Evolutionary conservation across 2,888 invertebrate genomes (phyloP), one percentile per base, ranked within the genome.

Genomic region (Hydrotaea cyrtoneurina): DNA sequence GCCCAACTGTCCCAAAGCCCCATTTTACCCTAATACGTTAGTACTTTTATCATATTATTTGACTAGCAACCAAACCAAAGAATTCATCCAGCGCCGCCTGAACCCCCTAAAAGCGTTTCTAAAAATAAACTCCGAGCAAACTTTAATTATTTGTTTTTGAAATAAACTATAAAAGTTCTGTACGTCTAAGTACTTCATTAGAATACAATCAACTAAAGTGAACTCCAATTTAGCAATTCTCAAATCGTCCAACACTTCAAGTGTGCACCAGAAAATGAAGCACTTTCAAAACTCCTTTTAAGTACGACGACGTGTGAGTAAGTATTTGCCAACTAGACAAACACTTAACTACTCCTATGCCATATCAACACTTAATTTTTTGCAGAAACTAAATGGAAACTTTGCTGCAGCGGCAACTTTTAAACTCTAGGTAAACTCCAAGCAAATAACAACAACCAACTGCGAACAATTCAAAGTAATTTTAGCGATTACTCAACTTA

Each of bases 401-500:
- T 15, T 15, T n/a, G 13, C 8, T n/a, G n/a, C 50, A 50, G n/a
- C n/a, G 15, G 11, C 26, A 59, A 59, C 57, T 57, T 57, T 57
- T 57, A 2, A 31, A 31, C 31, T 31, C 31, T 31, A 31, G 31
- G 31, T 31, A 31, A 31, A 31, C 31, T 57, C 10, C 11, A 57
- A 5, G 3, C 19, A 21, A 7, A 7, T 8, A 57, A 57, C 26
- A 13, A 23, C 26, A 59, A 23, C 23, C 21, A 26, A 15, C 59
- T 26, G 50, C 26, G 10, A 59, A 59, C 26, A 59, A 59, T 59
- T 23, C 59, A 59, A 59, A 26, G 26, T 59, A 59, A 59, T 59
- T 59, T 59, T 3, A 59, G 15, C 59, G 23, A 59, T 59, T 59
- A 59, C 26, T 59, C 15, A 59, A 59, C 19, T 59, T 59, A 23